Evolutionary conservation across 2,888 invertebrate genomes (phyloP), one percentile per base, ranked within the genome.

Genomic region (Rhamnusium bicolor): DNA sequence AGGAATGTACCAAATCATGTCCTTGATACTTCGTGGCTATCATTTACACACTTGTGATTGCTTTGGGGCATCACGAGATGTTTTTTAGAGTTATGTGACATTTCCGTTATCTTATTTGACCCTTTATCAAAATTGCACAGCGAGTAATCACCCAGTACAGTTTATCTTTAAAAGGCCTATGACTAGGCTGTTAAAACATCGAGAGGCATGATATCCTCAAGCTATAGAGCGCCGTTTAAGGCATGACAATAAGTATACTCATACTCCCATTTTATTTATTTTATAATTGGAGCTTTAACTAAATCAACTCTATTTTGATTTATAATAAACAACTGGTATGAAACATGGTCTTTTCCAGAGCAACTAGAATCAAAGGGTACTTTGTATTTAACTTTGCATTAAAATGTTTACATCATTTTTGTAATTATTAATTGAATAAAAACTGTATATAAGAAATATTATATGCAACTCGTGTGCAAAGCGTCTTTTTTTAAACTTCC

Each of bases 101-200:
- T 40, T 27, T 24, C 29, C 27, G 27, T 27, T 56, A 56, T 29
- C 56, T 27, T 6, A n/a, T n/a, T 24, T 4, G n/a, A 24, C 24
- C 54, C 54, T 54, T 54, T 56, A 56, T 16, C 29, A 56, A 29
- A 56, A 29, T 14, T 56, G 16, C 14, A 56, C 56, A 14, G 16
- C 4, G 16, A 29, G 56, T n/a, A 56, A 27, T n/a, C 29, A 14
- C 29, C 29, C 6, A 14, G n/a, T 8, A 56, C 6, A 5, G 10
- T 24, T 4, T 29, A 14, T 27, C 7, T 29, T 1, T 14, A 12
- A 16, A 19, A 16, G n/a, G 29, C 16, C n/a, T 10, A 56, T 27
- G 7, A n/a, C 54, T 27, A 6, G 12, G n/a, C n/a, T n/a, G 24
- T 3, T 6, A 16, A 56, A 56, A 29, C 14, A 29, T 27, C 27